Percentiles rank a stretch among this genome's conserved stretches.
Conservation (phyloP, 2,888 invertebrate genomes). For the Busseola fusca region DNA sequence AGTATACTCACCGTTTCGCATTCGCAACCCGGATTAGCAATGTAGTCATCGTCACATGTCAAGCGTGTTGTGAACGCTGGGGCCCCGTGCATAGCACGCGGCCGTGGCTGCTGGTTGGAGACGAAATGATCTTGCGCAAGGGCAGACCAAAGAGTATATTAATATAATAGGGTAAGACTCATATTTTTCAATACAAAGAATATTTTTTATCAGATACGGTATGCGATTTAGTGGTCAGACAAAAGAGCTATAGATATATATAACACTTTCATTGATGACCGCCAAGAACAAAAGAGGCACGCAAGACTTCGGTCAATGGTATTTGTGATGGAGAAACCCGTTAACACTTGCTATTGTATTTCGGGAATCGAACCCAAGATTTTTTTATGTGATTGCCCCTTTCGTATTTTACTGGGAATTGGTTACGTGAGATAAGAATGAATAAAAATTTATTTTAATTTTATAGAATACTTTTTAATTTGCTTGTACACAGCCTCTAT, state of each 20-base stretch:
- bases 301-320: no score
- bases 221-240: neutral
- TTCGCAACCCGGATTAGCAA: no score
- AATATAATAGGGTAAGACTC: no score
- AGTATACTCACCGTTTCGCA: no score
- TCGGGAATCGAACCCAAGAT: neutral
- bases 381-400: neutral
- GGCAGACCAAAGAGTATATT: no score
- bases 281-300: neutral
- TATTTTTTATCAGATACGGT: neutral
- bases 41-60: no score
- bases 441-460: constrained; percentile 63
- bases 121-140: no score
- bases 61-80: no score
- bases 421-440: neutral
- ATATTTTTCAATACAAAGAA: neutral
- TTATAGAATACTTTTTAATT: constrained; percentile 88
- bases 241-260: no score
- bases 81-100: no score
- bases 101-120: no score
- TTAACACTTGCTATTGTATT: neutral
- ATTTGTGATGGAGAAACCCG: neutral
- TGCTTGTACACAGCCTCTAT: constrained; percentile 88
- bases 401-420: no score
- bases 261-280: neutral